phyloP scores from a whole-genome alignment of 2,113 vertebrate species.

The Stegostoma tigrinum region DNA sequence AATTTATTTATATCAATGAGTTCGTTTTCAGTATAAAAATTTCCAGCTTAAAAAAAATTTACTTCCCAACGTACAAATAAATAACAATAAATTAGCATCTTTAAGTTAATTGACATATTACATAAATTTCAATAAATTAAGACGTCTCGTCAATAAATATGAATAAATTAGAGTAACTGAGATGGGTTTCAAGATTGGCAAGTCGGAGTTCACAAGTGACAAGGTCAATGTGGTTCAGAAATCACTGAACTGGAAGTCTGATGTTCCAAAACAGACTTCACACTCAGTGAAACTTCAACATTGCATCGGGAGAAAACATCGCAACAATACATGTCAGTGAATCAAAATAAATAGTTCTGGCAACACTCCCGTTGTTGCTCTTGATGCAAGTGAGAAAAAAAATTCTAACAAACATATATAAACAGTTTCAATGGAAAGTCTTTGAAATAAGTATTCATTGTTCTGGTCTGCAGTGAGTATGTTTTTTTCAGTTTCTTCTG shows the following conservation, averaged over 20 bases:
- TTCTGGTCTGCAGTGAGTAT: background rate
- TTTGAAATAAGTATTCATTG: background rate
- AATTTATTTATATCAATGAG: background rate
- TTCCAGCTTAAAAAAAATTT: background rate
- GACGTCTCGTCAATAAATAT: background rate
- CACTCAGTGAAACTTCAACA: background rate
- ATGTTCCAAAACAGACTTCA: background rate
- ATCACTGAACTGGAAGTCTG: background rate
- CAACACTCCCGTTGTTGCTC: background rate
- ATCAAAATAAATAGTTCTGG: background rate
- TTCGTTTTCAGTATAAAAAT: background rate
- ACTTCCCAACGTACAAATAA: background rate
- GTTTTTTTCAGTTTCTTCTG: too few relatives aligned
- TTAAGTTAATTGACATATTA: background rate
- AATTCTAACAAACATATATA: background rate
- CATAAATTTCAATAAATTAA: background rate
- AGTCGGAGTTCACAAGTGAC: background rate
- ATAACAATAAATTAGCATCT: too few relatives aligned
- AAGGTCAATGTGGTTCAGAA: background rate
- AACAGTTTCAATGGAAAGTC: background rate
- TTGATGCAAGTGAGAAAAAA: background rate
- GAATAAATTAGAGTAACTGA: background rate
- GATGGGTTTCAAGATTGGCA: background rate
- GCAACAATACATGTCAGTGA: background rate
- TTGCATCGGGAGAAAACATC: background rate